Evolutionary conservation across 2,113 vertebrate species (phyloP).

Genomic region (Pica pica): DNA sequence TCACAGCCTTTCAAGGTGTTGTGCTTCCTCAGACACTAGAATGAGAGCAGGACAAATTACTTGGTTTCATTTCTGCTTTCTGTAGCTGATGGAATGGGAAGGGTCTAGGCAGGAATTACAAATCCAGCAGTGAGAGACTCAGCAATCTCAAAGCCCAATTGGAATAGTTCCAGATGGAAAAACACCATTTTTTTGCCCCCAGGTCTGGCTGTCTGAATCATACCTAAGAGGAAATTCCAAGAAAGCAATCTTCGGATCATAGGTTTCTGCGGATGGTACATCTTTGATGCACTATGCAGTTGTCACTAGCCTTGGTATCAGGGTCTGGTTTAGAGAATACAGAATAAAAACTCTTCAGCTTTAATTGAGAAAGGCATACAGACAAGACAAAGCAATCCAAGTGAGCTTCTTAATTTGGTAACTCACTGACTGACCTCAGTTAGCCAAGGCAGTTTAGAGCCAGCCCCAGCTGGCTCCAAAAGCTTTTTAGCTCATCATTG

Average conservation of each 20-base stretch:
- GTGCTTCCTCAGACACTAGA: not conserved
- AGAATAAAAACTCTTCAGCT: slow-evolving; percentile 28
- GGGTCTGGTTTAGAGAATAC: not conserved
- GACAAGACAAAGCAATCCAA: not conserved
- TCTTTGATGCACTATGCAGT: not conserved
- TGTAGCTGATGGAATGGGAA: not conserved
- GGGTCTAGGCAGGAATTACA: not conserved
- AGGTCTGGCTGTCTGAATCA: not conserved
- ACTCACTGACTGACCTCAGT: not conserved
- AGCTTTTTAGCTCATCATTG: not conserved
- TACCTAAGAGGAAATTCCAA: slow-evolving; percentile 30
- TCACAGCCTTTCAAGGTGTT: not conserved
- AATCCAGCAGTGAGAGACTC: not conserved
- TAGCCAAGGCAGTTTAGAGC: not conserved
- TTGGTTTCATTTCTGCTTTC: not conserved
- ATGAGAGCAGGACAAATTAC: not conserved
- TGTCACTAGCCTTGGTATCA: slow-evolving; percentile 38
- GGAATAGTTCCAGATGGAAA: not conserved
- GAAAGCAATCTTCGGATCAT: slow-evolving; percentile 20
- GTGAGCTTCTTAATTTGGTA: not conserved
- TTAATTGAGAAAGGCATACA: slow-evolving; percentile 4
- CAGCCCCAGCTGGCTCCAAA: not conserved
- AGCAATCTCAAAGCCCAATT: not conserved
- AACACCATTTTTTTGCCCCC: not conserved
- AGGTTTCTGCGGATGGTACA: slow-evolving; percentile 15